Evolutionary conservation across 2,797 vertebrate genomes (phyloP).

Genomic region (Notamacropus eugenii): DNA sequence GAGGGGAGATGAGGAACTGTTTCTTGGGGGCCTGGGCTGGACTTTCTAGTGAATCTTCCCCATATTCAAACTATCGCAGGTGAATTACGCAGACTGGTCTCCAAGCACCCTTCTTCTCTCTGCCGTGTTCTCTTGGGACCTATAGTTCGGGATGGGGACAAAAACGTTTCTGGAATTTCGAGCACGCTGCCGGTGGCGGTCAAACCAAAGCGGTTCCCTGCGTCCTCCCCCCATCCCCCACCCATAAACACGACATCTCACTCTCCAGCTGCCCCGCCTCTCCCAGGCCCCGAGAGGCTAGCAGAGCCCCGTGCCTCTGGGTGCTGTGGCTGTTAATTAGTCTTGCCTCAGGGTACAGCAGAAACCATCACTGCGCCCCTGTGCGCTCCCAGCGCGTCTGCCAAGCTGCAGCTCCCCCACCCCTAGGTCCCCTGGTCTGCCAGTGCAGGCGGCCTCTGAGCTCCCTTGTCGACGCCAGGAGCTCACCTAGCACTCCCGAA

Average conservation of each 20-base stretch:
- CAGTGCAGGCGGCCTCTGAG: background rate
- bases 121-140: background rate
- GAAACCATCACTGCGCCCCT: background rate
- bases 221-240: slow-evolving; percentile 60
- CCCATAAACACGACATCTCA: slow-evolving; percentile 37
- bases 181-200: background rate
- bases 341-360: background rate
- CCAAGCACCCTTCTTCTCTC: background rate
- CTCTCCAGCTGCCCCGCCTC: slow-evolving; percentile 56
- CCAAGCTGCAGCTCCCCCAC: slow-evolving; percentile 26
- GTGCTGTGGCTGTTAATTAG: slow-evolving; percentile 1
- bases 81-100: too few relatives aligned
- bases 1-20: background rate
- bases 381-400: background rate
- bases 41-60: background rate
- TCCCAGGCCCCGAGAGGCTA: background rate
- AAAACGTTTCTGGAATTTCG: background rate
- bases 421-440: background rate
- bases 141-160: background rate
- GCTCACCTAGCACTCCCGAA: background rate
- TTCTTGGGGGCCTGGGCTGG: background rate
- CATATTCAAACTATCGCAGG: background rate
- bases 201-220: background rate
- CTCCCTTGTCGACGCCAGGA: background rate
- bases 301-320: slow-evolving; percentile 17